Base-by-base conservation (phyloP, 2,113 vertebrate species). In the Callipepla californica region DNA sequence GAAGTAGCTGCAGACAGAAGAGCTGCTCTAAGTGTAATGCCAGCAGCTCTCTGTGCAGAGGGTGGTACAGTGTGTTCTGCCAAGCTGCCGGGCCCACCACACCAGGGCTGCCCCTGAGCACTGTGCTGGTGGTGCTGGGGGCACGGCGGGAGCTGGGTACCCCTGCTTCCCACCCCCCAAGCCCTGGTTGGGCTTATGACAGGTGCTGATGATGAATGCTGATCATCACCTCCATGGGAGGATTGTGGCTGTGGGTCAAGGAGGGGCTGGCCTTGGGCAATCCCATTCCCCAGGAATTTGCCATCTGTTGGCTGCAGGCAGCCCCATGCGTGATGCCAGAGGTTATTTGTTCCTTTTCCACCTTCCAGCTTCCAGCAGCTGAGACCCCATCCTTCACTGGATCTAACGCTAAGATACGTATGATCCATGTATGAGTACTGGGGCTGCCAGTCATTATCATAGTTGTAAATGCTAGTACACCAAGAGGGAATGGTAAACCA, bases 381-480 rank as follows among this genome's bases (percentile, higher is more conserved):
- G 9, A 23, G 25, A 13, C 21, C 34, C 22, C 36, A 14, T 40
- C 78, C 1, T 1, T 22, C 34, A 23, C 36, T 21, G 59, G 4
- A 3, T 40, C 59, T 9, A 15, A 23, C 32, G 32, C 45, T 7
- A 47, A 7, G 51, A 1, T 32, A 2, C 19, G 23, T 4, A 1
- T 4, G 28, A 51, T 77, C 11, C 11, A 2, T 6, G 0, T 0
- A 0, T 6, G 32, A 22, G 13, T 5, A 3, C 16, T 5, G 4
- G n/a, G 25, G 40, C 23, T 7, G 34, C 2, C 0, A 0, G 13
- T 4, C 45, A 6, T 28, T 14, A 3, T n/a, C 11, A 0, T 18
- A 0, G 3, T 23, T 67, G 44, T 5, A 4, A 36, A 3, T 22
- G 0, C 2, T 13, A 2, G 50, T 26, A 3, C 38, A 5, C 20